Conservation (phyloP, 2,888 invertebrate genomes). For the Lamproptera curius region DNA sequence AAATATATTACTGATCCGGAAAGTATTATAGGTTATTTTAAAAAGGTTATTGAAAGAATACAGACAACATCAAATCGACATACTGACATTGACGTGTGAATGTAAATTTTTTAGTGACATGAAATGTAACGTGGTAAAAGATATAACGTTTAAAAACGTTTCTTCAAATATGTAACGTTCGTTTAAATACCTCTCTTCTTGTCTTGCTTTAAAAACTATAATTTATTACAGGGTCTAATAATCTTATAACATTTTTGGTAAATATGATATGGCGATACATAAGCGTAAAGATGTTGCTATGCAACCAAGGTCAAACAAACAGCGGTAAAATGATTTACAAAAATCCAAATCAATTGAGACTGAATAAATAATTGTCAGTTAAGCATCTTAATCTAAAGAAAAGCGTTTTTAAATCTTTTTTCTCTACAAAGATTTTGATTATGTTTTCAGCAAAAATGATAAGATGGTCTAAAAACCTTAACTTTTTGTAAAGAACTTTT, state of each 20-base stretch:
- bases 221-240: too few relatives aligned
- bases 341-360: slow-evolving; percentile 53
- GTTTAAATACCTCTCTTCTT: too few relatives aligned
- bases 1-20: neutral
- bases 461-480: slow-evolving; percentile 17
- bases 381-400: too few relatives aligned
- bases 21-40: neutral
- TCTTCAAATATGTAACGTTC: too few relatives aligned
- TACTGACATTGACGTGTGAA: neutral
- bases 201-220: too few relatives aligned
- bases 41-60: neutral
- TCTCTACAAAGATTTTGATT: too few relatives aligned
- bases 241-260: too few relatives aligned
- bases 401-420: too few relatives aligned
- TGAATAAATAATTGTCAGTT: slow-evolving; percentile 28
- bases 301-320: slow-evolving; percentile 76
- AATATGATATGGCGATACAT: too few relatives aligned
- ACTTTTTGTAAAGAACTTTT: slow-evolving; percentile 21
- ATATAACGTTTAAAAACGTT: too few relatives aligned
- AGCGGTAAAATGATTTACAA: slow-evolving; percentile 70
- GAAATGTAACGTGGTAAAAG: too few relatives aligned
- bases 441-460: slow-evolving; percentile 10
- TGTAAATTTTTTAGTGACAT: too few relatives aligned
- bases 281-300: slow-evolving; percentile 39
- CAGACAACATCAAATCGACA: neutral